A percentile compares a stretch with the other conserved stretches of the same genome.
phyloP scores from a whole-genome alignment of 1,140 invertebrate species.

The Drosophila tropicalis region DNA sequence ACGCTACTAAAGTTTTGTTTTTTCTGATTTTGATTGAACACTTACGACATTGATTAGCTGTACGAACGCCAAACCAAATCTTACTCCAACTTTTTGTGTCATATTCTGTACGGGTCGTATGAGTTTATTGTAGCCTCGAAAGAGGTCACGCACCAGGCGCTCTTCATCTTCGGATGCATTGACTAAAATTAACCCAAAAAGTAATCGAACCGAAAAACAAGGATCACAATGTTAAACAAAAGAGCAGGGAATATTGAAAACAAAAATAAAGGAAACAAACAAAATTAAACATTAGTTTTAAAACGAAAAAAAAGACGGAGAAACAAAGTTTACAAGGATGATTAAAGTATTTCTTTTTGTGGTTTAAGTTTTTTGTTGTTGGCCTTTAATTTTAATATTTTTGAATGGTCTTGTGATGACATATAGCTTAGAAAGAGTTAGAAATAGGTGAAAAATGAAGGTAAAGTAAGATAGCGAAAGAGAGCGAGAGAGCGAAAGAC shows the following conservation, averaged over 20 bases:
- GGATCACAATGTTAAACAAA: neutral
- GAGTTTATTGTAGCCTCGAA: constrained; percentile 99
- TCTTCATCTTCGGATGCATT: constrained; percentile 94
- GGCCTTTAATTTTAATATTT: neutral
- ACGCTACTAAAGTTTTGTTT: constrained; percentile 70
- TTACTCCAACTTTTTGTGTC: constrained; percentile 97
- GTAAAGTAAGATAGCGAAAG: constrained; percentile 59
- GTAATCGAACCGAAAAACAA: constrained; percentile 14
- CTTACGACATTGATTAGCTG: constrained; percentile 99
- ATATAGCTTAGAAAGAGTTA: constrained; percentile 34
- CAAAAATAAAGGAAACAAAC: neutral
- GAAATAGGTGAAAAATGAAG: constrained; percentile 60
- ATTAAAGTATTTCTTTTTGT: constrained; percentile 6
- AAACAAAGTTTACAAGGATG: constrained; percentile 41
- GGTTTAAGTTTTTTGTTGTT: constrained; percentile 7
- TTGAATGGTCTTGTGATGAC: constrained; percentile 1
- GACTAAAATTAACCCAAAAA: constrained; percentile 62
- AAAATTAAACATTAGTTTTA: constrained; percentile 8
- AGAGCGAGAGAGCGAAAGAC: constrained; percentile 27
- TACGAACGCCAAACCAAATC: constrained; percentile 98
- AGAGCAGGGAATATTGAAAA: neutral
- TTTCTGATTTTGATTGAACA: constrained; percentile 80
- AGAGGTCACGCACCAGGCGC: constrained; percentile 96
- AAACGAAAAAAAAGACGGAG: constrained; percentile 19
- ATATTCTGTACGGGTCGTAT: constrained; percentile 99